These are phyloP conservation scores for Nematopogon swammerdamellus DNA, from an alignment of 2,888 invertebrate genomes.

Conservation along the genomic window DNA sequence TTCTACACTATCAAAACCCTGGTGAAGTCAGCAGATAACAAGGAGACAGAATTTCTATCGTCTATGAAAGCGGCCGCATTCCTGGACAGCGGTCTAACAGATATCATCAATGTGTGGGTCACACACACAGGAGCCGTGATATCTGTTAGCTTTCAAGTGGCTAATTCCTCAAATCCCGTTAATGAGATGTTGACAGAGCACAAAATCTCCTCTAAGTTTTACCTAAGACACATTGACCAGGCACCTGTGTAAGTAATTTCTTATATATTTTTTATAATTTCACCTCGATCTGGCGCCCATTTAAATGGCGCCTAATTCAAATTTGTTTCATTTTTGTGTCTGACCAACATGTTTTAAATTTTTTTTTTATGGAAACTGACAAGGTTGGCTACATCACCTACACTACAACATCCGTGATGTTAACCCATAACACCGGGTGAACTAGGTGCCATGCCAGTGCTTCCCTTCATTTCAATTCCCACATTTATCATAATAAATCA, in stretches of 20 bases:
- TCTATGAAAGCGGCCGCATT: constrained; percentile 78
- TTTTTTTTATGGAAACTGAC: no score
- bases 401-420: no score
- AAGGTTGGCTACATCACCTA: no score
- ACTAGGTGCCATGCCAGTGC: no score
- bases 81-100: constrained; percentile 72
- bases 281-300: no score
- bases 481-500: no score
- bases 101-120: constrained; percentile 75
- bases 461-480: no score
- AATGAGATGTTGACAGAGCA: constrained; percentile 16
- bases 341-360: no score
- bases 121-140: constrained; percentile 77
- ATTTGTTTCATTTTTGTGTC: no score
- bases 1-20: constrained; percentile 73
- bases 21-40: constrained; percentile 65
- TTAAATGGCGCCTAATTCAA: no score
- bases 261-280: no score
- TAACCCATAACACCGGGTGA: no score
- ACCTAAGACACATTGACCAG: constrained; percentile 74
- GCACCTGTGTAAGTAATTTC: constrained; percentile 72
- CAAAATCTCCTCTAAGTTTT: constrained; percentile 72
- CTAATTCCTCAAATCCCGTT: constrained; percentile 25
- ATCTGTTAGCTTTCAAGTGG: constrained; percentile 59
- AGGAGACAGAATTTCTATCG: constrained; percentile 66